These are phyloP conservation scores for Corvus cornix DNA, from an alignment of 2,113 vertebrate genomes.

Conservation along the genomic window DNA sequence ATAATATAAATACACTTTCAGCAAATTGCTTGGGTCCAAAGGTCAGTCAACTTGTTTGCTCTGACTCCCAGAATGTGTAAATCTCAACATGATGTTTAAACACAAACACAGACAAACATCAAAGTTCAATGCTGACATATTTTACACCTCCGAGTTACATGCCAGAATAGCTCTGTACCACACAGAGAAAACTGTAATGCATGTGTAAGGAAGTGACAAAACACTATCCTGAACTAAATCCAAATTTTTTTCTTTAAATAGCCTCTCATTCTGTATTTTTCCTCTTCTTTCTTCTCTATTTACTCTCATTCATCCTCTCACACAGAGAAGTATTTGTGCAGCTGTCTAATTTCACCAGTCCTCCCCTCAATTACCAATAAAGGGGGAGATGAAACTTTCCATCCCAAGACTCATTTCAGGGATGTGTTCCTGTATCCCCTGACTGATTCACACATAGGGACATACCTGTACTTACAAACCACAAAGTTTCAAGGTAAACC, in stretches of 20 bases:
- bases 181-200: neutral
- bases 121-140: slow-evolving; percentile 53
- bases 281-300: slow-evolving; percentile 6
- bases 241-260: slow-evolving; percentile 61
- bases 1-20: slow-evolving; percentile 54
- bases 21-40: slow-evolving; percentile 70
- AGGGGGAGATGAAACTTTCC: slow-evolving; percentile 8
- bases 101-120: slow-evolving; percentile 53
- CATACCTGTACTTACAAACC: neutral
- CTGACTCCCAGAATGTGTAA: slow-evolving; percentile 73
- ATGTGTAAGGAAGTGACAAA: slow-evolving; percentile 55
- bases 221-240: slow-evolving; percentile 47
- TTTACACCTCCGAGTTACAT: slow-evolving; percentile 45
- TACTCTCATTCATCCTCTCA: slow-evolving; percentile 67
- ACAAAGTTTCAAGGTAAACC: neutral
- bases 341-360: neutral
- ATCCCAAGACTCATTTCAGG: slow-evolving; percentile 42
- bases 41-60: slow-evolving; percentile 67
- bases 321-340: neutral
- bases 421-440: neutral
- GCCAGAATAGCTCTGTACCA: slow-evolving; percentile 29
- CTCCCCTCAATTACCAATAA: slow-evolving; percentile 30
- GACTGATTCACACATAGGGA: neutral
- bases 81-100: slow-evolving; percentile 74
- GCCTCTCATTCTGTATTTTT: slow-evolving; percentile 39